Base-by-base conservation (phyloP, 2,888 invertebrate species). In the Lasioglossum leucozonium region DNA sequence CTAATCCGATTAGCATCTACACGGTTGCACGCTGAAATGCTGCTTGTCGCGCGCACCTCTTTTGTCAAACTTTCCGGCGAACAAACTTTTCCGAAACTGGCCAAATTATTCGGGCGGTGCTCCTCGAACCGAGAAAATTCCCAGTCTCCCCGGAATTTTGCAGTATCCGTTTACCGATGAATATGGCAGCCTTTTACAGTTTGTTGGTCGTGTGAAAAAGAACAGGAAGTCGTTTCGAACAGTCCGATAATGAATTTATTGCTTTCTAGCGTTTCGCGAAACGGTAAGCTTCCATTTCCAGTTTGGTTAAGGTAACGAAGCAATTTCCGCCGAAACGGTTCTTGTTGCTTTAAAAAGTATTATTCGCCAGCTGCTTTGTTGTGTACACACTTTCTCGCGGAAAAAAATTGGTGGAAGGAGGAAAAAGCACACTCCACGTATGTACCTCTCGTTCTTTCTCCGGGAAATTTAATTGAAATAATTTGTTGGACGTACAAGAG, bases 1-100 rank as follows among this genome's bases (percentile, higher is more conserved):
- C 69, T 44, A 73, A 77, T 40, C 81, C 72, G 81, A 77, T 81
- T 81, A 77, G 74, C 16, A 44, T 44, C 44, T 77, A 77, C 58
- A 26, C 44, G 58, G 58, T 34, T 6, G 42, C 72, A 30, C 30
- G 62, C 6, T 6, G 30, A 30, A 16, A 30, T 30, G 8, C 1
- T 22, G 8, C n/a, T 40, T 10, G 37, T 26, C 40, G 37, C 51
- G 2, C 4, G 34, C 34, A 34, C 11, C 44, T 42, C 62, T 42
- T 79, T 80, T 72, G 30, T 55, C 37, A 79, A 55, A 47, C 34
- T 76, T 55, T 6, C 4, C 11, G 1, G 11, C 22, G 42, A 42
- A 4, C 10, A 18, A 37, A 51, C 11, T 37, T 69, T 51, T 51
- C 51, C 51, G 30, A 16, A 18, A 42, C 62, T 72, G 58, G 42